These are phyloP conservation scores for Halcyon leucocephala DNA, from an alignment of 2,797 vertebrate species.

Conservation along the genomic window DNA sequence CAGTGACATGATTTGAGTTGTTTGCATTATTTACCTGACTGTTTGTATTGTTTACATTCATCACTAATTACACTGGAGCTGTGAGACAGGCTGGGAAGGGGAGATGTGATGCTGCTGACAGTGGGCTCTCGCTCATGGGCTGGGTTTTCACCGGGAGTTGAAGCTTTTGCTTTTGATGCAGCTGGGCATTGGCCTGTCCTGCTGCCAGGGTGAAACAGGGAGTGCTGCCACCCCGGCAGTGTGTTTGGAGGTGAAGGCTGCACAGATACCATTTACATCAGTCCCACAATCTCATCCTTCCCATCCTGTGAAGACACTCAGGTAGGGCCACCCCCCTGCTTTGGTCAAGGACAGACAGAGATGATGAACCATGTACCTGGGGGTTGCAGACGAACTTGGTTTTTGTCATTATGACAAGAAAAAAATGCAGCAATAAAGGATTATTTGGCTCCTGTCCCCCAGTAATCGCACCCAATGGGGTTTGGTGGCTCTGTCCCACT, in stretches of 20 bases:
- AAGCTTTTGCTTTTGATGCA: not conserved
- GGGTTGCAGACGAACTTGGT: fast-evolving
- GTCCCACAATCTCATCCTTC: not conserved
- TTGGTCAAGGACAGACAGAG: not conserved
- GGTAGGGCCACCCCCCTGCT: not conserved
- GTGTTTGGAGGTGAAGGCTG: not conserved
- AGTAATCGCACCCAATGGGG: not conserved
- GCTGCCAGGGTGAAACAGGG: not conserved
- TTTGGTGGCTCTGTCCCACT: not conserved
- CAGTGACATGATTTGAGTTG: not conserved
- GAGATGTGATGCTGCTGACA: not conserved
- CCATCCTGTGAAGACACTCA: not conserved
- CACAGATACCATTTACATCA: not conserved
- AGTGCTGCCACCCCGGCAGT: not conserved
- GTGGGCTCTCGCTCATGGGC: fast-evolving
- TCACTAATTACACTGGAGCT: not conserved
- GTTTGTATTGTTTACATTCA: not conserved
- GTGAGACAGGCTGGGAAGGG: not conserved
- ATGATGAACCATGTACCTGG: fast-evolving
- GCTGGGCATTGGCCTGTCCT: fast-evolving
- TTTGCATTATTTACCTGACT: conserved; percentile 17
- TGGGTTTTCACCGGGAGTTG: not conserved
- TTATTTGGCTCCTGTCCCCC: not conserved
- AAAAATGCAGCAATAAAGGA: not conserved
- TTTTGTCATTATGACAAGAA: not conserved